These are phyloP conservation scores for Pelmatolapia mariae DNA, from an alignment of 2,113 vertebrate genomes.

Conservation along the genomic window DNA sequence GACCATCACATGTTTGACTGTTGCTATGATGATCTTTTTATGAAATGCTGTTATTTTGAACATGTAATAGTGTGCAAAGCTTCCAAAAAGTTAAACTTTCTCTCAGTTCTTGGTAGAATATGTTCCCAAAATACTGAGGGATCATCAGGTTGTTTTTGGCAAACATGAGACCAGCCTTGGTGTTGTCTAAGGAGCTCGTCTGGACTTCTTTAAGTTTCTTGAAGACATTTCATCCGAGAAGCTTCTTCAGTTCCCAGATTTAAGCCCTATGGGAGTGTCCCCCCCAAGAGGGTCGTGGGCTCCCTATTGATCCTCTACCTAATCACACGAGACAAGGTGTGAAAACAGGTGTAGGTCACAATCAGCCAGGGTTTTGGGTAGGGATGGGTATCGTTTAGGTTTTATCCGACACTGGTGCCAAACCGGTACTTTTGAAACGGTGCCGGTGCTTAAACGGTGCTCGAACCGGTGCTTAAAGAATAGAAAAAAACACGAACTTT, in stretches of 20 bases:
- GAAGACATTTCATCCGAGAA: neutral
- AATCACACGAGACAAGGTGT: neutral
- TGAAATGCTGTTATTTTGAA: neutral
- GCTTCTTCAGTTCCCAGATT: neutral
- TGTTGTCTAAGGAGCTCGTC: neutral
- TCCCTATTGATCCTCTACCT: neutral
- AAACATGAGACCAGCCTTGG: neutral
- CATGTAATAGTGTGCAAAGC: neutral
- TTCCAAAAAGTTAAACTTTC: neutral
- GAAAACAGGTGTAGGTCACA: neutral
- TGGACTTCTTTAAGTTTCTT: neutral
- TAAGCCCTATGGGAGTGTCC: neutral
- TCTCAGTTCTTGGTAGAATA: neutral
- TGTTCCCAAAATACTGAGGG: neutral
- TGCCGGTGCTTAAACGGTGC: too few species aligned
- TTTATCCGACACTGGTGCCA: too few species aligned
- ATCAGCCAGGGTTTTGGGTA: neutral
- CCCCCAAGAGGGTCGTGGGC: neutral
- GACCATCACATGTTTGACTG: rapidly evolving
- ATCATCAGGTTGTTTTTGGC: neutral
- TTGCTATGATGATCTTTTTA: neutral
- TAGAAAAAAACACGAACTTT: too few species aligned
- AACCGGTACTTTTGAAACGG: too few species aligned
- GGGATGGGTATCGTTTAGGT: too few species aligned
- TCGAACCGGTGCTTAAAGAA: too few species aligned